These are phyloP conservation scores for Craterocephalus amniculus DNA, from an alignment of 2,797 vertebrate species.

Conservation along the genomic window DNA sequence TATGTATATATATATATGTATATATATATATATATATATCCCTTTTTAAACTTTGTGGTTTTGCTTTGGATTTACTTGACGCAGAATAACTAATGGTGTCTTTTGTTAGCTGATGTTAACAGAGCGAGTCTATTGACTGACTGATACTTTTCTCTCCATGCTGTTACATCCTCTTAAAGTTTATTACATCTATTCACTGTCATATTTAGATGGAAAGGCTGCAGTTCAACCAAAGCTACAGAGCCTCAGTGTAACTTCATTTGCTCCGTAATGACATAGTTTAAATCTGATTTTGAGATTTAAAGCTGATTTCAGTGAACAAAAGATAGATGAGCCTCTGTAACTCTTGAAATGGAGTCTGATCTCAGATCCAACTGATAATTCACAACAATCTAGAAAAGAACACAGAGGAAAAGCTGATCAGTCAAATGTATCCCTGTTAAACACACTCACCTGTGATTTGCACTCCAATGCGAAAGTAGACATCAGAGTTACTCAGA, in stretches of 20 bases:
- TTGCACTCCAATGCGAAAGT: conserved; percentile 92
- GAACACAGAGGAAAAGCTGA: neutral
- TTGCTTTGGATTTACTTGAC: neutral
- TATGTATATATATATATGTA: neutral
- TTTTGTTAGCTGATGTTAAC: neutral
- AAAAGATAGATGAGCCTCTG: neutral
- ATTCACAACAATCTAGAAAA: rapidly evolving
- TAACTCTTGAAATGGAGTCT: neutral
- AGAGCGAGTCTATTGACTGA: neutral
- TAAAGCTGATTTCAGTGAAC: neutral
- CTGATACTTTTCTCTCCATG: neutral
- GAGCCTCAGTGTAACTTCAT: neutral
- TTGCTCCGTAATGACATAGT: neutral
- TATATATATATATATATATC: no score
- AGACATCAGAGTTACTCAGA: conserved; percentile 82
- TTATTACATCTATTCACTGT: neutral
- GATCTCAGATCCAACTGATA: neutral
- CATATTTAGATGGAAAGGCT: neutral
- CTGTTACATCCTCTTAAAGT: neutral
- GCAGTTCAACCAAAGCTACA: neutral
- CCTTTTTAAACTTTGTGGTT: neutral
- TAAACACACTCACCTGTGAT: conserved; percentile 88
- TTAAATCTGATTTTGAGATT: neutral
- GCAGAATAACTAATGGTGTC: neutral
- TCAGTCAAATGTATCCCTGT: neutral